phyloP scores from a whole-genome alignment of 2,888 invertebrate species.

The Amiota communis region DNA sequence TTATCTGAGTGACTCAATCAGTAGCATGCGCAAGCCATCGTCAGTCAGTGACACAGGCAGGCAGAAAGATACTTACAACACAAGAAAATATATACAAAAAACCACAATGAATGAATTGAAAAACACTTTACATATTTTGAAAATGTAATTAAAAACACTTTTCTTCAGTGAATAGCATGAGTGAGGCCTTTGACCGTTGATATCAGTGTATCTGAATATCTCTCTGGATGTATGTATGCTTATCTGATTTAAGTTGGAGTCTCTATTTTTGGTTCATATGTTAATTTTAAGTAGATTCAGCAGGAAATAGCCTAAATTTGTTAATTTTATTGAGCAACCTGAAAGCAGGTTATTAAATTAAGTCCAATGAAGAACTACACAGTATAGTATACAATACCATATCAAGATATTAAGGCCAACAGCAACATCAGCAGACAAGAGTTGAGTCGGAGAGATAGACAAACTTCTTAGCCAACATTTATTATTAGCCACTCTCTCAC shows the following conservation, averaged over 20 bases:
- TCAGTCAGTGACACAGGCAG: too few relatives aligned
- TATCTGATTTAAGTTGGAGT: constrained; percentile 28
- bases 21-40: not conserved
- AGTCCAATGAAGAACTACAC: not conserved
- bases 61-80: not conserved
- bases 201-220: not conserved
- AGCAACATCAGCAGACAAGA: too few relatives aligned
- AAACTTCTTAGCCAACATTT: too few relatives aligned
- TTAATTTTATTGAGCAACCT: constrained; percentile 17
- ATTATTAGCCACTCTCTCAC: too few relatives aligned
- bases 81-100: not conserved
- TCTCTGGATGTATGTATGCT: not conserved
- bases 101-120: constrained; percentile 20
- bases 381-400: too few relatives aligned
- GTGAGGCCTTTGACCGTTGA: not conserved
- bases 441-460: too few relatives aligned
- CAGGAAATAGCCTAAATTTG: constrained; percentile 28
- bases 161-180: not conserved
- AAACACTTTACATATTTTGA: constrained; percentile 33
- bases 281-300: not conserved
- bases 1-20: constrained; percentile 23
- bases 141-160: constrained; percentile 8
- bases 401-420: too few relatives aligned
- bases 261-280: constrained; percentile 7
- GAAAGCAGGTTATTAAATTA: constrained; percentile 1